Evolutionary conservation across 2,113 vertebrate genomes (phyloP).

Genomic region (Eonycteris spelaea): DNA sequence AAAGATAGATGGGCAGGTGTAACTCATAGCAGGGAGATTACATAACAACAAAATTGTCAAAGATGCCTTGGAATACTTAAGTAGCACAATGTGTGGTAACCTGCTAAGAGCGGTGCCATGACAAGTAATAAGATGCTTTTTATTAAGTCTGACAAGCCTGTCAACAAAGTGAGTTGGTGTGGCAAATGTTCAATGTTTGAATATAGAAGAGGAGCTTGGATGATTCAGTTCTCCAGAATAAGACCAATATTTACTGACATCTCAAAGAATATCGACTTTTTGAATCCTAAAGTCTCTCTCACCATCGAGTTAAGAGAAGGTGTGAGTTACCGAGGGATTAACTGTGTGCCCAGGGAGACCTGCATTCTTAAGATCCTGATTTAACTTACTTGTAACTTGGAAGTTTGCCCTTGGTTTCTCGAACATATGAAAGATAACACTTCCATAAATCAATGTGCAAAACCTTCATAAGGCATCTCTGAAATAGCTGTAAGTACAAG

Average conservation of each 20-base stretch:
- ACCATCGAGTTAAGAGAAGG: background rate
- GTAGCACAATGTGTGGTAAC: background rate
- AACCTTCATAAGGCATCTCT: slow-evolving; percentile 99
- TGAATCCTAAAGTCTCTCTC: background rate
- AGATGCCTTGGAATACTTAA: background rate
- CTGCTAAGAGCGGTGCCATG: background rate
- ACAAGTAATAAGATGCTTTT: background rate
- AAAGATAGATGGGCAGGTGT: background rate
- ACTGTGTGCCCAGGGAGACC: background rate
- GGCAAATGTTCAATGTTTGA: background rate
- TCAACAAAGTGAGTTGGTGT: background rate
- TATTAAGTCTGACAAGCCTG: background rate
- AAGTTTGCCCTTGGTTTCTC: slow-evolving; percentile 99
- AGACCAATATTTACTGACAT: background rate
- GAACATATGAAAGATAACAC: slow-evolving; percentile 99
- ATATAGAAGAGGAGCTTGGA: background rate
- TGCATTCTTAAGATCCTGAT: slow-evolving; percentile 30
- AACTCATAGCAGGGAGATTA: background rate
- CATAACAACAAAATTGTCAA: background rate
- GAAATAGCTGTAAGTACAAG: slow-evolving; percentile 91
- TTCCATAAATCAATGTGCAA: slow-evolving; percentile 99
- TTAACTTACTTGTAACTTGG: slow-evolving; percentile 98
- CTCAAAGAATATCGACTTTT: slow-evolving; percentile 31
- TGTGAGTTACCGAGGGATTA: background rate
- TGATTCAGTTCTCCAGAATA: background rate